These are phyloP conservation scores for Philereme transversata DNA, from an alignment of 2,888 invertebrate species.

Conservation along the genomic window DNA sequence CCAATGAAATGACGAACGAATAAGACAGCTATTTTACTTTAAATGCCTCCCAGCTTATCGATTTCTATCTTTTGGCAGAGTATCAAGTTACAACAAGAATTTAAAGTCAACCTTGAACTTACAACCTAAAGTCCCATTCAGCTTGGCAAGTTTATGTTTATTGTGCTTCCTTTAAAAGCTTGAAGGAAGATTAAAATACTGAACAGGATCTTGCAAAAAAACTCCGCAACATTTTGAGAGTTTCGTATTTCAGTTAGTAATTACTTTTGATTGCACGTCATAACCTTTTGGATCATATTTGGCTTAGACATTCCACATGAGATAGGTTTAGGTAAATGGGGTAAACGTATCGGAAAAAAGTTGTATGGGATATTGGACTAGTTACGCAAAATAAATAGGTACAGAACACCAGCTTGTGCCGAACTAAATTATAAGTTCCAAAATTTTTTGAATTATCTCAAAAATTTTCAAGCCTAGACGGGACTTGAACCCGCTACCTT, in stretches of 20 bases:
- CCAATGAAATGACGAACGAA: too few relatives aligned
- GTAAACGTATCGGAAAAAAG: too few relatives aligned
- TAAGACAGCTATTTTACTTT: neutral
- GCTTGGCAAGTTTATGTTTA: slow-evolving; percentile 7
- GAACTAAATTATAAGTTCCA: too few relatives aligned
- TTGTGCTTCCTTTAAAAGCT: slow-evolving; percentile 10
- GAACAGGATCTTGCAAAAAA: neutral
- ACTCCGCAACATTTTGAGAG: neutral
- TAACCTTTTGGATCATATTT: too few relatives aligned
- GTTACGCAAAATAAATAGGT: too few relatives aligned
- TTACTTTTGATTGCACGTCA: neutral
- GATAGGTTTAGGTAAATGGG: too few relatives aligned
- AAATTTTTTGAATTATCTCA: too few relatives aligned
- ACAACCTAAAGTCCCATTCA: slow-evolving; percentile 9
- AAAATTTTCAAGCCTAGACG: too few relatives aligned
- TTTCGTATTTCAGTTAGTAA: neutral
- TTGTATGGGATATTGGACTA: too few relatives aligned
- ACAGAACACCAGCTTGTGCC: too few relatives aligned
- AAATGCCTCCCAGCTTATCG: slow-evolving; percentile 24
- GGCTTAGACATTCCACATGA: too few relatives aligned
- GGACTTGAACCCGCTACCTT: too few relatives aligned
- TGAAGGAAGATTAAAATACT: slow-evolving; percentile 14
- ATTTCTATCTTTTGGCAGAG: slow-evolving; percentile 33
- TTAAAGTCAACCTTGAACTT: slow-evolving; percentile 12
- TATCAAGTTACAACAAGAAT: slow-evolving; percentile 23